phyloP scores from a whole-genome alignment of 1,140 invertebrate genomes.

The Euwallacea similis region DNA sequence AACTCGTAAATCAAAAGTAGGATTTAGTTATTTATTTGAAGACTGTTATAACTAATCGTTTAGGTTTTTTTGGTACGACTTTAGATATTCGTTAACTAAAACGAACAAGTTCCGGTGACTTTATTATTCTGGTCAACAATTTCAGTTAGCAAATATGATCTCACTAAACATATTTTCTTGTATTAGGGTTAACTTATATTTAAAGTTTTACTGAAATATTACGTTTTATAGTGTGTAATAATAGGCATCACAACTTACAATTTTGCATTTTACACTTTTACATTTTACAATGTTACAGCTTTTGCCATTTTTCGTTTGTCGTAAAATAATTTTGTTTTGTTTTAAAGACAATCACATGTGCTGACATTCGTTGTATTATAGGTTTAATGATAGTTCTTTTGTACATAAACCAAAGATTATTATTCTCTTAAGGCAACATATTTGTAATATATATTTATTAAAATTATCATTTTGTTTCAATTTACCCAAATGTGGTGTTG shows the following conservation, averaged over 20 bases:
- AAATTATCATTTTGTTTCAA: conserved; percentile 39
- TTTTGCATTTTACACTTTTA: too few species aligned
- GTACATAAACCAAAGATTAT: conserved; percentile 46
- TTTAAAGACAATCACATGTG: conserved; percentile 26
- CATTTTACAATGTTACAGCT: not conserved
- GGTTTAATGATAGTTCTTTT: conserved; percentile 33
- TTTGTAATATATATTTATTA: conserved; percentile 39
- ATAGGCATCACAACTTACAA: too few species aligned
- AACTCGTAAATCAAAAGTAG: conserved; percentile 37
- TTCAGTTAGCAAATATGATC: too few species aligned
- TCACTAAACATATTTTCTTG: too few species aligned
- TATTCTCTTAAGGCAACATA: conserved; percentile 21
- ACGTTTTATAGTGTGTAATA: too few species aligned
- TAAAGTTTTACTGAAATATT: too few species aligned
- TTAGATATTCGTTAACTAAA: too few species aligned
- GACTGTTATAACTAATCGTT: conserved; percentile 26
- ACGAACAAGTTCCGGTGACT: too few species aligned
- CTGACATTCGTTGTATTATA: conserved; percentile 6
- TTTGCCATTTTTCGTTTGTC: not conserved
- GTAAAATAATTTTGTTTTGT: conserved; percentile 15
- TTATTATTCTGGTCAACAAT: too few species aligned
- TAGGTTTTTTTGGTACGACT: too few species aligned
- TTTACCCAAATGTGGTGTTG: not conserved
- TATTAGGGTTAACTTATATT: too few species aligned
- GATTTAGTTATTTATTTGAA: conserved; percentile 32